Base-by-base conservation (phyloP, 2,797 vertebrate species). In the Luscinia luscinia region DNA sequence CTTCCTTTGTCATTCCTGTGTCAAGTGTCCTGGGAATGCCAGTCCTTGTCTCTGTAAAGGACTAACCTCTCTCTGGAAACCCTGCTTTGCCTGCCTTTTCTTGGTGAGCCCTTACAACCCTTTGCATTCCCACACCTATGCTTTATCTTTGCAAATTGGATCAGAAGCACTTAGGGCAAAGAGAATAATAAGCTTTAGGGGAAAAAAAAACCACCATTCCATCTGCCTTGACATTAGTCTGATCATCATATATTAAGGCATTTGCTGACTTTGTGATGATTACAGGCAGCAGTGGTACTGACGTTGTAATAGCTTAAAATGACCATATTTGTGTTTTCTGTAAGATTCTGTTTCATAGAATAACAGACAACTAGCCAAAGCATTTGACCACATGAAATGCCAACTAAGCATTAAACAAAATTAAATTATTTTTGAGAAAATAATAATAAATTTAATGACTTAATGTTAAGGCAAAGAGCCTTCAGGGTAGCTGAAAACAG, bases 151-250 rank as follows among this genome's bases (percentile, higher is more conserved):
- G 54, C 19, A 54, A 67, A 66, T 8, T 72, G 4, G 20, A 72
- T 83, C 43, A 57, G 23, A 77, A 84, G 46, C 18, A 58, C 52
- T 38, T 48, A 51, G 27, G 16, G 2, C 23, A 87, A 84, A 80
- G 9, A 46, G 9, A 69, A 64, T 59, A 0, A 28, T 41, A 48
- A 74, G 5, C 12, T 72, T 57, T 19, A 34, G 5, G 24, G 8
- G 0, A 3, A 1, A n/a, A n/a, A 48, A 54, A 22, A 46, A 22
- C 20, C n/a, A n/a, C n/a, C 12, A 27, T 57, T 79, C 24, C 5
- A 5, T 52, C 7, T 72, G 12, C n/a, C 22, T 79, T 79, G 38
- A 76, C 13, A 32, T 78, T 41, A 22, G 21, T 34, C 41, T 61
- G 45, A 74, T 57, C 32, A 86, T 90, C 11, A 2, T 23, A 11